A percentile compares a stretch with the other conserved stretches of the same genome.
Conservation (phyloP, 1,140 invertebrate genomes). For the Heliconius melpomene region DNA sequence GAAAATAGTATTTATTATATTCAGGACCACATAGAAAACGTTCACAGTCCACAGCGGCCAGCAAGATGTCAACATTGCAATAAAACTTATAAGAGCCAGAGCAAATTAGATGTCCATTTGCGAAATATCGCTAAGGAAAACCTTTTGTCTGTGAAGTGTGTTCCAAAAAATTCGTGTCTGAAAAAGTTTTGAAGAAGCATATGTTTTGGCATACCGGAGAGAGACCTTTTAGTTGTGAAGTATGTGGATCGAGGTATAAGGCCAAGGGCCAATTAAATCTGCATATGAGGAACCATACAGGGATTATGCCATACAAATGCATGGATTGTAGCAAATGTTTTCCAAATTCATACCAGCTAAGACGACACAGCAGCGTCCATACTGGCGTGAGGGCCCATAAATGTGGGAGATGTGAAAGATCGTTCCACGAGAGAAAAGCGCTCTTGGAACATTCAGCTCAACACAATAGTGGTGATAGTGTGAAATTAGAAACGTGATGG, state of each 20-base stretch:
- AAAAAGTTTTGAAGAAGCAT: slow-evolving; percentile 47
- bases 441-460: slow-evolving; percentile 37
- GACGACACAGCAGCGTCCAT: slow-evolving; percentile 50
- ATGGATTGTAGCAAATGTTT: slow-evolving; percentile 48
- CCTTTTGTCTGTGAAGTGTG: slow-evolving; percentile 55
- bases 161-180: slow-evolving; percentile 48
- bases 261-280: slow-evolving; percentile 50
- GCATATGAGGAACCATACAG: slow-evolving; percentile 54
- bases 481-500: slow-evolving; percentile 25
- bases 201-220: slow-evolving; percentile 60
- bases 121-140: slow-evolving; percentile 44
- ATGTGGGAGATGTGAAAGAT: slow-evolving; percentile 45
- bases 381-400: slow-evolving; percentile 46
- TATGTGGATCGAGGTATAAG: slow-evolving; percentile 58
- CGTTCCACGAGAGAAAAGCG: slow-evolving; percentile 42
- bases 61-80: slow-evolving; percentile 60
- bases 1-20: neutral
- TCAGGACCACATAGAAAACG: slow-evolving; percentile 36
- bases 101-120: slow-evolving; percentile 50
- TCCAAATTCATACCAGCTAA: slow-evolving; percentile 38
- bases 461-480: slow-evolving; percentile 32
- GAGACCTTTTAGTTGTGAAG: slow-evolving; percentile 51
- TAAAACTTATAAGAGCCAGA: slow-evolving; percentile 54
- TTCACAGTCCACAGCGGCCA: slow-evolving; percentile 43
- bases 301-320: slow-evolving; percentile 51